phyloP scores from a whole-genome alignment of 2,888 invertebrate genomes.

The Plutella xylostella region DNA sequence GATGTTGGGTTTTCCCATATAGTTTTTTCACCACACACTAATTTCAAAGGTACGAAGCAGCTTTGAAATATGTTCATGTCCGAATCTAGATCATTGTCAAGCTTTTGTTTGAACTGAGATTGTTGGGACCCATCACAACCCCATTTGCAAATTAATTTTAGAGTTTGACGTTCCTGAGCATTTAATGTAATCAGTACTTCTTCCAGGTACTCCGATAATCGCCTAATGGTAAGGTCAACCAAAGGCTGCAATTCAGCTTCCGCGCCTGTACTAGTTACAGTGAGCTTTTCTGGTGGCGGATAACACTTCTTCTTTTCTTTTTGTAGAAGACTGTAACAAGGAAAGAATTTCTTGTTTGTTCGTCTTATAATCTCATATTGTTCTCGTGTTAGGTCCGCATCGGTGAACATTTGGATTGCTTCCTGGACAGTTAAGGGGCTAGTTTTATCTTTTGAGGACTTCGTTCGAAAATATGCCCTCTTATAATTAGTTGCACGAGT shows the following conservation, averaged over 20 bases:
- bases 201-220: slow-evolving; percentile 2
- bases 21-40: slow-evolving; percentile 14
- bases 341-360: not conserved
- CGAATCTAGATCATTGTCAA: slow-evolving; percentile 17
- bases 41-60: slow-evolving; percentile 14
- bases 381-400: not conserved
- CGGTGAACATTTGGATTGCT: not conserved
- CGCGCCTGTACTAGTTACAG: not conserved
- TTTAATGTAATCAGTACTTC: slow-evolving; percentile 8
- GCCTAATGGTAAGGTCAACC: not conserved
- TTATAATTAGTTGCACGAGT: slow-evolving; percentile 3
- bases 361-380: not conserved
- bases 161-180: slow-evolving; percentile 9
- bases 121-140: slow-evolving; percentile 26
- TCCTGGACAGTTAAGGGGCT: not conserved
- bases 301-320: not conserved
- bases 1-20: slow-evolving; percentile 25
- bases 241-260: not conserved
- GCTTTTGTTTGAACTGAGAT: slow-evolving; percentile 24
- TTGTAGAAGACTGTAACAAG: not conserved
- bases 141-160: slow-evolving; percentile 21
- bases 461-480: not conserved
- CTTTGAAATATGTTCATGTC: slow-evolving; percentile 27
- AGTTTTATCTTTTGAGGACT: not conserved
- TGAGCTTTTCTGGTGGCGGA: not conserved